Base-by-base conservation (phyloP, 92 coral and sea anemone species). In the Galaxea fascicularis region DNA sequence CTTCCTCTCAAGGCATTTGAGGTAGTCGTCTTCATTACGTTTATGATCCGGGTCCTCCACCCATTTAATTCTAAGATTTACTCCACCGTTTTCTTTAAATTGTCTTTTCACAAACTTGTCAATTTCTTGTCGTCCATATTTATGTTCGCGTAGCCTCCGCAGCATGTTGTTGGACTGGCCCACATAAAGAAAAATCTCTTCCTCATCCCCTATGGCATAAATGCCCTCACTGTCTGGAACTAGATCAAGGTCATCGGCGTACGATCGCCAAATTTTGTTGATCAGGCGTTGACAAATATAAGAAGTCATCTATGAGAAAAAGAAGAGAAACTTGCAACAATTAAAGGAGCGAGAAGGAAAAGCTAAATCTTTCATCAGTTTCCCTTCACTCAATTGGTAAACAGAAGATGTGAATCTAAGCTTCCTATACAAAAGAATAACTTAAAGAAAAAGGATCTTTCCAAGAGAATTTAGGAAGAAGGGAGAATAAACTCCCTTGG, bases 181-280 rank as follows among this genome's bases (percentile, higher is more conserved):
- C 15, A 73, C 45, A 16, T 73, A 73, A 0, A 51, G n/a, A 60
- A 22, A 26, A 4, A 0, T 29, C 39, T 0, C 25, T 14, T 14
- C 45, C 0, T 13, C 21, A 10, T 11, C 0, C 44, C 79, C 79
- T 53, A 74, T 30, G 25, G 79, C n/a, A 74, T 54, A 74, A 56
- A 75, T 75, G 1, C 80, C 80, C 31, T 75, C 31, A 18, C 52
- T 30, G 29, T 56, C 25, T 10, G 80, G 80, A 8, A 45, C 49
- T 29, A 8, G 10, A 15, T 4, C 51, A 7, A 56, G 67, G 15
- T 74, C 79, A 44, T 35, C 41, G 41, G 52, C 52, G 21, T 53
- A 75, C 9, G 80, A 75, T 28, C 4, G 28, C 80, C 80, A 75
- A 9, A 0, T 30, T 57, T 75, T 12, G 29, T 56, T 1, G 27